These are phyloP conservation scores for Macrophya alboannulata DNA, from an alignment of 2,888 invertebrate species.

Conservation along the genomic window DNA sequence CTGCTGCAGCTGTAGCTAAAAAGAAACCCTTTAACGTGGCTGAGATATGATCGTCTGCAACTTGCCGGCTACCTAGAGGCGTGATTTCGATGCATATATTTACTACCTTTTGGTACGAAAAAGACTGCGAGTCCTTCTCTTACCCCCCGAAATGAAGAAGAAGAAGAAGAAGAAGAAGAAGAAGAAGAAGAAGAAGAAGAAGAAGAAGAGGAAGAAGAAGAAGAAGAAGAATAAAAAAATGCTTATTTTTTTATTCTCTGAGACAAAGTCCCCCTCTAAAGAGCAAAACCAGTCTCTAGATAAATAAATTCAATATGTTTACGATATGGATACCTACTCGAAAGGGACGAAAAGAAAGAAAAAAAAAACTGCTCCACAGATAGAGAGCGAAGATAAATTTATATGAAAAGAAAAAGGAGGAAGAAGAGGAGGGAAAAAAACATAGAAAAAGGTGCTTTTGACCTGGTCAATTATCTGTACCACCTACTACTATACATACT, in stretches of 20 bases:
- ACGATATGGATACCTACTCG: conserved; percentile 19
- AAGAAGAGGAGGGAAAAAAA: not conserved
- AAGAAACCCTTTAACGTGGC: conserved; percentile 38
- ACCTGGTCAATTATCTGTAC: conserved; percentile 24
- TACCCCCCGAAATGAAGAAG: not conserved
- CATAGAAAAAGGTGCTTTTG: not conserved
- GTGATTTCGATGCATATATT: conserved; percentile 44
- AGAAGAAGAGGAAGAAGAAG: no score
- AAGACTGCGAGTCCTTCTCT: conserved; percentile 12
- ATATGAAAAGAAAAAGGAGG: not conserved
- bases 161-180: not conserved
- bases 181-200: no score
- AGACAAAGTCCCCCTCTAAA: conserved; percentile 42
- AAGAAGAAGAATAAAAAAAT: not conserved
- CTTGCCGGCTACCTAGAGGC: conserved; percentile 41
- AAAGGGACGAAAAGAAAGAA: not conserved
- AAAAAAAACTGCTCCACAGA: not conserved
- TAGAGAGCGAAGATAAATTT: not conserved
- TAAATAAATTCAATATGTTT: conserved; percentile 44
- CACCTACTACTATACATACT: not conserved
- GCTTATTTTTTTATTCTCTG: conserved; percentile 4
- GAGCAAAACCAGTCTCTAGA: conserved; percentile 38
- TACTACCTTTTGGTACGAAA: conserved; percentile 27
- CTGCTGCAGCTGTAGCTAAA: not conserved
- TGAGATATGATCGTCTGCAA: conserved; percentile 57